Evolutionary conservation across 2,113 vertebrate species (phyloP).

Genomic region (Myotis lucifugus): DNA sequence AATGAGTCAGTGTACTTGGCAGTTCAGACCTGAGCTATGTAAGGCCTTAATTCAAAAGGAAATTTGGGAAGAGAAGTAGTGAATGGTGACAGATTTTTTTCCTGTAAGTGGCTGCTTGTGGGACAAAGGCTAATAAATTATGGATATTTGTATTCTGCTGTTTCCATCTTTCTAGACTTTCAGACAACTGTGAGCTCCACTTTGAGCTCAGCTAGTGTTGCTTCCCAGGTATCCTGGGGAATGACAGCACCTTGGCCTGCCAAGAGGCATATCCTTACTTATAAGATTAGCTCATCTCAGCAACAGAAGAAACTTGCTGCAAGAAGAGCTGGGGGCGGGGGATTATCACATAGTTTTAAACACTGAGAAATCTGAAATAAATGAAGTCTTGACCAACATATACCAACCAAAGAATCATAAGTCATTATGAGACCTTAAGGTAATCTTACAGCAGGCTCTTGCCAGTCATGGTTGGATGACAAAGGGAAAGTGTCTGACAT

Average conservation of each 20-base stretch:
- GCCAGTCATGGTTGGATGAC: not conserved
- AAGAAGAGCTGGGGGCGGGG: not conserved
- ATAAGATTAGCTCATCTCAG: not conserved
- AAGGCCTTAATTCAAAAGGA: slow-evolving; percentile 56
- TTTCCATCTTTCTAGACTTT: not conserved
- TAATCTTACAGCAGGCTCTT: not conserved
- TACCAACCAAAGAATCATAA: not conserved
- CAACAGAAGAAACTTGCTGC: not conserved
- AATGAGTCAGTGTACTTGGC: slow-evolving; percentile 78
- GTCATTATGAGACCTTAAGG: not conserved
- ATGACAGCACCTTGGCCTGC: not conserved
- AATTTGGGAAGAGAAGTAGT: not conserved
- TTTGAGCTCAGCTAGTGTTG: not conserved
- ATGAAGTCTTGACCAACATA: not conserved
- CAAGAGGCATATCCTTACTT: not conserved
- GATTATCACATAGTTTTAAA: not conserved
- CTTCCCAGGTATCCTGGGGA: not conserved
- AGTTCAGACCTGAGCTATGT: slow-evolving; percentile 74
- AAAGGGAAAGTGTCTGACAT: not conserved
- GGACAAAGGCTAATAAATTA: not conserved
- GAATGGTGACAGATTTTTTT: not conserved
- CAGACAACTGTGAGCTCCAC: not conserved
- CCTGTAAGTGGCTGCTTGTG: not conserved
- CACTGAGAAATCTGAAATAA: not conserved
- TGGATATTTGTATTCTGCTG: not conserved